phyloP scores from a whole-genome alignment of 1,140 invertebrate species.

The Apis laboriosa region DNA sequence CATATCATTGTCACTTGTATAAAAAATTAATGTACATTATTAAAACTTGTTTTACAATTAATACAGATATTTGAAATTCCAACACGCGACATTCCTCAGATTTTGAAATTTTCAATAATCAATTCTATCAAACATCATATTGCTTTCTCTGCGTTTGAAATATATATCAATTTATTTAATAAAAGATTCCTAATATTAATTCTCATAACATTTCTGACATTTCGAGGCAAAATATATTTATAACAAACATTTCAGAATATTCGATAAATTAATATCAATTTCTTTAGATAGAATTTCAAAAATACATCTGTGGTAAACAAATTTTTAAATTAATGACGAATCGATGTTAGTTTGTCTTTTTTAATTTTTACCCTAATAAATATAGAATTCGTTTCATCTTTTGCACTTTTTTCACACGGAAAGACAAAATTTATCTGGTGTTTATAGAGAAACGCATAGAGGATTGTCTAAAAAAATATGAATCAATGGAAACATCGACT shows the following conservation, averaged over 20 bases:
- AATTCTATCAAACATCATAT: no score
- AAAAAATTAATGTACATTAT: no score
- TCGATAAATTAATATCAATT: slow-evolving; percentile 10
- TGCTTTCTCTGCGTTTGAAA: no score
- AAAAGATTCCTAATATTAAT: neutral
- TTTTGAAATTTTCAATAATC: no score
- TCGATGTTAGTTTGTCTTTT: neutral
- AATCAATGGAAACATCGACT: slow-evolving; percentile 17
- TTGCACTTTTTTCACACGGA: no score
- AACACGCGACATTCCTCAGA: no score
- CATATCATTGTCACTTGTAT: no score
- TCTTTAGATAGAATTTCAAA: neutral
- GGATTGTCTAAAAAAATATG: neutral
- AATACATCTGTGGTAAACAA: neutral
- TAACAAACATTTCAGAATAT: neutral
- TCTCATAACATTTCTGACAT: neutral
- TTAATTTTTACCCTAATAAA: neutral
- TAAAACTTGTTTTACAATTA: no score
- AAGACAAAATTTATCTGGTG: neutral
- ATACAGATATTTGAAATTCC: no score
- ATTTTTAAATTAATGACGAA: neutral
- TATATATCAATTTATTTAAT: no score
- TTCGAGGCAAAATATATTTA: neutral
- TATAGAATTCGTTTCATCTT: neutral
- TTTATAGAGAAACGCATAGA: neutral